phyloP scores from a whole-genome alignment of 2,113 vertebrate genomes.

The Hippocampus abdominalis region DNA sequence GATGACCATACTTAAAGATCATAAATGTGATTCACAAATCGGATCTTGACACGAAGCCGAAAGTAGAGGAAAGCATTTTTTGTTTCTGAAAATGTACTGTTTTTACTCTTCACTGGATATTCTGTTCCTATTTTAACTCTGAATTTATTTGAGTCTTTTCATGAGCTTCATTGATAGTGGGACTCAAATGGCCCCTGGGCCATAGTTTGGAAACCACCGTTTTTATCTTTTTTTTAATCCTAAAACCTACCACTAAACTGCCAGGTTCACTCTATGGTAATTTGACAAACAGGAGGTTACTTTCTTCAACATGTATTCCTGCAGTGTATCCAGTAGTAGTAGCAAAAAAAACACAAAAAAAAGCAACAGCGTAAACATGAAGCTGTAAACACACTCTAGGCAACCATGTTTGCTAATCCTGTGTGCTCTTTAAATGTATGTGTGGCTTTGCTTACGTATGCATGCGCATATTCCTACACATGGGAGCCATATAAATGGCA shows the following conservation, averaged over 20 bases:
- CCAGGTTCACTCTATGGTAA: neutral
- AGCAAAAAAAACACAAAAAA: conserved; percentile 12
- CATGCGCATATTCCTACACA: conserved; percentile 32
- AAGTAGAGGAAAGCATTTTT: no score
- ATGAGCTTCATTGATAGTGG: no score
- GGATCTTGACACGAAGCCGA: no score
- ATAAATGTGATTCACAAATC: no score
- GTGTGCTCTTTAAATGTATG: neutral
- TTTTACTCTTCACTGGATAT: no score
- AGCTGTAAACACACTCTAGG: conserved; percentile 28
- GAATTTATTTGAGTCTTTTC: no score
- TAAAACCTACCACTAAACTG: neutral
- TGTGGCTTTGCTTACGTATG: conserved; percentile 26
- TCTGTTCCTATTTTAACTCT: no score
- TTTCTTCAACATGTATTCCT: conserved; percentile 13
- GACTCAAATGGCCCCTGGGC: no score
- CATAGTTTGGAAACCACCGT: no score
- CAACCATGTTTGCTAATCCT: conserved; percentile 28
- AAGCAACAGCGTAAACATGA: conserved; percentile 7
- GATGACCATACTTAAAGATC: no score
- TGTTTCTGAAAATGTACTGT: no score
- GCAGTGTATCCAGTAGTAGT: conserved; percentile 26
- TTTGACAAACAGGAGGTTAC: neutral
- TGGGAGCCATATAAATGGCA: conserved; percentile 48
- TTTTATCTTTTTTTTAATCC: neutral